Base-by-base conservation (phyloP, 2,113 vertebrate genomes). In the Perca flavescens region DNA sequence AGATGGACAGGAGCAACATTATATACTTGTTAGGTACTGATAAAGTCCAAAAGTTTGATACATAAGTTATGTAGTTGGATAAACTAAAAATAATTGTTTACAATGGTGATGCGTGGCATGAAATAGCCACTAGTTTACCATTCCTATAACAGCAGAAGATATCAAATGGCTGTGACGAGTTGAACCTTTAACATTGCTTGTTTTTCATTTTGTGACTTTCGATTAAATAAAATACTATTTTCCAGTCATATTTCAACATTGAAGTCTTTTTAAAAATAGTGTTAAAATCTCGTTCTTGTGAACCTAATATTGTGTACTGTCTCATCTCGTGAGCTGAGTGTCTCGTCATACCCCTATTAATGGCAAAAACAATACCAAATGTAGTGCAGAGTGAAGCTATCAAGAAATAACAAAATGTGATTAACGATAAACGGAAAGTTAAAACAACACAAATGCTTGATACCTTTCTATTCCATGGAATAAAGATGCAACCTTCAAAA, bases 401-500 rank as follows among this genome's bases (percentile, higher is more conserved):
- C 12, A 31, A 21, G 11, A 57, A 87, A 34, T 6, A 43, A 40
- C 28, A 74, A 66, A 60, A 40, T n/a, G 15, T 76, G n/a, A 80
- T 28, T 4, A 40, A 63, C 1, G 22, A 47, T 22, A 53, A 65
- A 77, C 19, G 52, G 19, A 79, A 79, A 63, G 6, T 77, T 14
- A 21, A 79, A 62, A 66, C 0, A 17, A 71, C 60, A 75, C 65
- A 76, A 88, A 87, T 89, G 85, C 50, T 68, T 94, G 66, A 96
- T 99, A 99, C 98, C 98, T 99, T 99, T 99, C 96, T 97, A 95
- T 96, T 99, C 98, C 97, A 99, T 86, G 96, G 97, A 94, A 97
- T 95, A 96, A 99, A 97, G 96, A 97, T 96, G 95, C 98, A 99
- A 97, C 98, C 97, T 92, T 97, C 96, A 96, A 96, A 93, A 91